These are phyloP conservation scores for Epinotia bilunana DNA, from an alignment of 2,888 invertebrate species.

Conservation along the genomic window DNA sequence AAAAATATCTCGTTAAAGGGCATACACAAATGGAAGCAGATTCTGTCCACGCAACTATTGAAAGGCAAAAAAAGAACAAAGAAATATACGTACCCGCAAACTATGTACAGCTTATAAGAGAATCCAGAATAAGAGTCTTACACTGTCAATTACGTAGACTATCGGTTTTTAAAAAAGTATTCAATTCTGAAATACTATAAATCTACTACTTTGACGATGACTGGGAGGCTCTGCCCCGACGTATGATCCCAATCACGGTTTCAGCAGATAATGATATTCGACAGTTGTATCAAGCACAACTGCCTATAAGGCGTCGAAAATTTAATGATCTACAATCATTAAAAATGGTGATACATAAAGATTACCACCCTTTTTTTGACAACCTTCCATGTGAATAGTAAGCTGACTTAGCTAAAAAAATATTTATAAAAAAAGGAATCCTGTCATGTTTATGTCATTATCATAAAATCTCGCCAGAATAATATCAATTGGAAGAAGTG, in stretches of 20 bases:
- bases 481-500: constrained; percentile 12
- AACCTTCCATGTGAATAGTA: no score
- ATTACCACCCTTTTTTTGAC: no score
- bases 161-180: constrained; percentile 44
- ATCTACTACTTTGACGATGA: constrained; percentile 47
- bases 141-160: constrained; percentile 32
- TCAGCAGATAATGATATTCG: constrained; percentile 16
- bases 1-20: constrained; percentile 44
- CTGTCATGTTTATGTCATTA: constrained; percentile 3
- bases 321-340: constrained; percentile 14
- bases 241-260: constrained; percentile 20
- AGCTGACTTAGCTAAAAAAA: constrained; percentile 5
- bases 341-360: constrained; percentile 23
- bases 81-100: constrained; percentile 35
- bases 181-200: constrained; percentile 42
- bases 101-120: constrained; percentile 16
- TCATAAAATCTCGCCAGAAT: constrained; percentile 11
- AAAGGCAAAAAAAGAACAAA: constrained; percentile 37
- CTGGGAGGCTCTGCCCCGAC: constrained; percentile 42
- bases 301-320: constrained; percentile 12
- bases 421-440: constrained; percentile 5
- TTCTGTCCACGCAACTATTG: constrained; percentile 43
- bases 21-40: constrained; percentile 46
- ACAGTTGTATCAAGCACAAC: constrained; percentile 21
- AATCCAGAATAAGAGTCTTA: constrained; percentile 14